Base-by-base conservation (phyloP, 2,888 invertebrate genomes). In the Leptinotarsa haldemani region DNA sequence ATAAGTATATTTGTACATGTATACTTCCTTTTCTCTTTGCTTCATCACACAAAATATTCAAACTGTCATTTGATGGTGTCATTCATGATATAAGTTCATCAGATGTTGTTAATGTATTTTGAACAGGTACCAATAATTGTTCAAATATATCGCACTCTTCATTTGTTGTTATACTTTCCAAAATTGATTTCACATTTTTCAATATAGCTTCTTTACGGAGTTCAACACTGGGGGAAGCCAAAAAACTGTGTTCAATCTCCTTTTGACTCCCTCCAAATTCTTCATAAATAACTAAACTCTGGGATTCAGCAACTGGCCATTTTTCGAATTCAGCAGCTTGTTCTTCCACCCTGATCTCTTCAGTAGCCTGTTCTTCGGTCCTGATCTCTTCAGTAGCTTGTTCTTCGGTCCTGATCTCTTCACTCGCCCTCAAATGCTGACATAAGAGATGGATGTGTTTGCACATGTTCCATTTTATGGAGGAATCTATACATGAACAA, bases 361-460 rank as follows among this genome's bases (percentile, higher is more conserved):
- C 22, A 56, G 9, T 3, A 22, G 22, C 22, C 13, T 25, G 56
- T 13, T 56, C 4, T 12, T 56, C 56, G 0, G 15, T 56, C 13
- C 4, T 20, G 4, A 56, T 4, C 12, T 20, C 56, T 12, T 20
- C 22, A 16, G 9, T 9, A 22, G 20, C 22, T 9, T 22, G 56
- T 13, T 56, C 15, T 12, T 56, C 56, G 1, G 15, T 56, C 20
- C 4, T 20, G 4, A 56, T 4, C 4, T 20, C 56, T 12, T 20
- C 22, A 56, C 22, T 22, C 25, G 15, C 20, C 13, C 53, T 53
- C 18, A 65, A n/a, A 40, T 69, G 46, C 46, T 16, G 58, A 50
- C 70, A 70, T 53, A 73, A 16, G 15, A 73, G 61, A 52, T 73
- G 73, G 30, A 73, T 70, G 61, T 73, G 73, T 56, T 69, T 73